These are phyloP conservation scores for Xenopus tropicalis DNA, from an alignment of 2,113 vertebrate species.

Conservation along the genomic window DNA sequence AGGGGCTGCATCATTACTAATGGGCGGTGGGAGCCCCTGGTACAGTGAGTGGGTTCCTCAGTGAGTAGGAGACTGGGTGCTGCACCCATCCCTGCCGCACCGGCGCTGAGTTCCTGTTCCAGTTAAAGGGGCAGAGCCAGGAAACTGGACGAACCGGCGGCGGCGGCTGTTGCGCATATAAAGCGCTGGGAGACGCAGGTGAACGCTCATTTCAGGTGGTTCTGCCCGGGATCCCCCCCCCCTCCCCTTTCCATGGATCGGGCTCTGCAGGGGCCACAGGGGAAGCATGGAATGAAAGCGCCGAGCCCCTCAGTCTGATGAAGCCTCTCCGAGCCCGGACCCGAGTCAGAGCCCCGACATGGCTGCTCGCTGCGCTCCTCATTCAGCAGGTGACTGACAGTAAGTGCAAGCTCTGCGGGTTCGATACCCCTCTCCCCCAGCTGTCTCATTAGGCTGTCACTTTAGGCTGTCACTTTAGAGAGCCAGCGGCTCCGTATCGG, in stretches of 20 bases:
- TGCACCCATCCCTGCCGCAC: too few species aligned
- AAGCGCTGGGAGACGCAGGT: constrained; percentile 13
- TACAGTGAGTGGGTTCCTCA: too few species aligned
- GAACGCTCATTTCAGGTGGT: neutral
- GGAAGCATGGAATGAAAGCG: constrained; percentile 20
- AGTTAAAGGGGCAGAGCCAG: constrained; percentile 26
- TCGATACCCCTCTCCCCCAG: too few species aligned
- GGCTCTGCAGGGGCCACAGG: neutral
- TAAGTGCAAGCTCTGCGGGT: constrained; percentile 3
- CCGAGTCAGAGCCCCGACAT: neutral
- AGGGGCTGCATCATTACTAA: too few species aligned
- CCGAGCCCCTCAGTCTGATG: constrained; percentile 5
- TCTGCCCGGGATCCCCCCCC: too few species aligned
- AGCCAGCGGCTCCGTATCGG: too few species aligned
- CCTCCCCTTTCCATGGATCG: constrained; percentile 4
- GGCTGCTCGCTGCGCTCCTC: constrained; percentile 10
- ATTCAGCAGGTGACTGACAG: constrained; percentile 16
- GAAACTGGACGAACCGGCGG: constrained; percentile 27
- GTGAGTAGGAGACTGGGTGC: too few species aligned
- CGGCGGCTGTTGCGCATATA: constrained; percentile 12
- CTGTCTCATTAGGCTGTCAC: too few species aligned
- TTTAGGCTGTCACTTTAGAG: too few species aligned
- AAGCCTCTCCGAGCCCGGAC: constrained; percentile 24
- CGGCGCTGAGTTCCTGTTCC: constrained; percentile 15
- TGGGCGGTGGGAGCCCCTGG: too few species aligned